Evolutionary conservation across 2,888 invertebrate species (phyloP).

Genomic region (Emesis furor): DNA sequence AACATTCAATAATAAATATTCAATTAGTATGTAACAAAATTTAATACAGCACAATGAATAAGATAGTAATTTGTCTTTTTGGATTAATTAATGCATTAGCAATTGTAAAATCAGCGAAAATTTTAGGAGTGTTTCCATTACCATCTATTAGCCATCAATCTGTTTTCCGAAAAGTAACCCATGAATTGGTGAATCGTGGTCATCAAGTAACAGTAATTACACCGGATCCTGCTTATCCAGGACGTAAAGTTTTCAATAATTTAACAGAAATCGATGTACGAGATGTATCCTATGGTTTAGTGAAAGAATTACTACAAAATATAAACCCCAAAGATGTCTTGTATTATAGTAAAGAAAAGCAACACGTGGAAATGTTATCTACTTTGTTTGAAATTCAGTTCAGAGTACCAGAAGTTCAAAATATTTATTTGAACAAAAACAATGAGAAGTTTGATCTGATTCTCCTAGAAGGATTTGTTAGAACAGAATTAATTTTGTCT

Average conservation of each 20-base stretch:
- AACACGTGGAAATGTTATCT: too few species aligned
- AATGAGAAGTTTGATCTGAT: conserved; percentile 77
- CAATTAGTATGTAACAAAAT: too few species aligned
- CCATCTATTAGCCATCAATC: conserved; percentile 82
- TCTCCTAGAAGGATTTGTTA: conserved; percentile 74
- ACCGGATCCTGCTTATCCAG: conserved; percentile 75
- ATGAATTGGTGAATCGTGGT: conserved; percentile 77
- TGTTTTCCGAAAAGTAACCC: conserved; percentile 78
- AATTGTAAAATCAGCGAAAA: conserved; percentile 73
- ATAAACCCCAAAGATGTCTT: too few species aligned
- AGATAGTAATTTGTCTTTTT: neutral
- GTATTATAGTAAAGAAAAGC: too few species aligned
- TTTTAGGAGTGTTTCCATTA: conserved; percentile 80
- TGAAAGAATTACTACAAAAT: neutral
- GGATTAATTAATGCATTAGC: neutral
- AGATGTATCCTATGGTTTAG: conserved; percentile 77
- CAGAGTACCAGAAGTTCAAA: conserved; percentile 67
- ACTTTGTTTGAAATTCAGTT: conserved; percentile 65
- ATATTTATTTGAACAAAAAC: conserved; percentile 70
- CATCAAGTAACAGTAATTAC: too few species aligned
- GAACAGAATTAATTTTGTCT: conserved; percentile 69
- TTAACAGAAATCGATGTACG: conserved; percentile 81
- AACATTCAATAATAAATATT: too few species aligned
- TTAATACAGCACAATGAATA: conserved; percentile 25
- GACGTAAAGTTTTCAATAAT: conserved; percentile 79